Conservation (phyloP, 2,113 vertebrate species). For the Eidolon helvum region DNA sequence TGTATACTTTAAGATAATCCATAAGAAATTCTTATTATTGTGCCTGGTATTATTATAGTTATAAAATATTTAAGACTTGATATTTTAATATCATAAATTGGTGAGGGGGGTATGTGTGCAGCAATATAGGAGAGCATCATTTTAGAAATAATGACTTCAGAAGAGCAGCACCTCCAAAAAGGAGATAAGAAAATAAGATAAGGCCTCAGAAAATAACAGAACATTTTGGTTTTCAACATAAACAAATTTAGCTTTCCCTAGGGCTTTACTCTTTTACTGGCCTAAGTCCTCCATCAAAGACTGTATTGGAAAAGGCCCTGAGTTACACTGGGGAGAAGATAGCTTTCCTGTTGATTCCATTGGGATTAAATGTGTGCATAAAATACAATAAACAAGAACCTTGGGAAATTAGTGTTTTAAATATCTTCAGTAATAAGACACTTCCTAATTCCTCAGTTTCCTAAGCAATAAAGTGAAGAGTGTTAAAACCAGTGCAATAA, state of each 20-base stretch:
- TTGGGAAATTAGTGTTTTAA: not conserved
- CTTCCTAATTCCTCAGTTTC: not conserved
- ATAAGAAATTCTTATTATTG: not conserved
- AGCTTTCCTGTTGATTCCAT: not conserved
- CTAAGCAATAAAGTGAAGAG: not conserved
- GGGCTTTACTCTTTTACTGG: not conserved
- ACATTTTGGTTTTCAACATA: not conserved
- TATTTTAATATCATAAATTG: not conserved
- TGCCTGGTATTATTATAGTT: not conserved
- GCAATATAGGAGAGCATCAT: not conserved
- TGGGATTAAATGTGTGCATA: not conserved
- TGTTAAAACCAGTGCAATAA: not conserved
- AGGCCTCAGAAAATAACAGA: not conserved
- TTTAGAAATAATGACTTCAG: not conserved
- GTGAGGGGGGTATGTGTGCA: fast-evolving
- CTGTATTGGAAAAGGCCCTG: not conserved
- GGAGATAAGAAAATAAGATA: not conserved
- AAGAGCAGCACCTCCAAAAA: slow-evolving; percentile 12
- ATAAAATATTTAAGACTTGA: not conserved
- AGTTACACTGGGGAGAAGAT: not conserved
- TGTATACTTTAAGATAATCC: not conserved
- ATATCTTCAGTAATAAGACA: not conserved
- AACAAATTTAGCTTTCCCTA: not conserved
- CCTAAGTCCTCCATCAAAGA: not conserved
- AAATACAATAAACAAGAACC: not conserved